phyloP scores from a whole-genome alignment of 2,888 invertebrate genomes.

The Agrochola lychnidis region DNA sequence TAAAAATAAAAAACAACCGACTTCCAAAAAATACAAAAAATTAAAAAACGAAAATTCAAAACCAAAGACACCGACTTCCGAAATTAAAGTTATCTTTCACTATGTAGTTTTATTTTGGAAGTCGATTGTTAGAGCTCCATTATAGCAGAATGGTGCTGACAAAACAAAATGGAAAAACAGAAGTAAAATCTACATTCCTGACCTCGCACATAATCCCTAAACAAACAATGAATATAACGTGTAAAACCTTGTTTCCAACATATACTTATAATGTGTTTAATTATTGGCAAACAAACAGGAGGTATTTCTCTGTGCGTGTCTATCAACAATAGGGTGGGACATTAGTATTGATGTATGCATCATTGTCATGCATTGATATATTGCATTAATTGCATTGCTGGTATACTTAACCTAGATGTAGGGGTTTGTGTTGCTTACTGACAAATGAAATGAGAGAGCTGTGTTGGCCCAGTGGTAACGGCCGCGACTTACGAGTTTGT shows the following conservation, averaged over 20 bases:
- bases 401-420: background rate
- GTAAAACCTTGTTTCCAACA: background rate
- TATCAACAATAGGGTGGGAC: conserved; percentile 12
- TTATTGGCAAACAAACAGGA: conserved; percentile 17
- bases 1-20: too few relatives aligned
- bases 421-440: background rate
- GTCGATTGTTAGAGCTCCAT: background rate
- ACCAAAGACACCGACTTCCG: too few relatives aligned
- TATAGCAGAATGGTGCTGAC: background rate
- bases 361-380: conserved; percentile 44
- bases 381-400: conserved; percentile 31
- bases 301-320: conserved; percentile 31
- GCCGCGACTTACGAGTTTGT: too few relatives aligned
- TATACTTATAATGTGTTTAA: conserved; percentile 4
- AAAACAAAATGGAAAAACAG: background rate
- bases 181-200: background rate
- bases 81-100: too few relatives aligned
- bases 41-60: too few relatives aligned
- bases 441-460: conserved; percentile 13
- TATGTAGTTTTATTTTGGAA: too few relatives aligned
- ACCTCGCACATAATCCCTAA: background rate
- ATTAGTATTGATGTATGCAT: conserved; percentile 42
- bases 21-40: too few relatives aligned
- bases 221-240: conserved; percentile 5
- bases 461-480: too few relatives aligned